Evolutionary conservation across 2,888 invertebrate species (phyloP).

Genomic region (Amphipoea lucens): DNA sequence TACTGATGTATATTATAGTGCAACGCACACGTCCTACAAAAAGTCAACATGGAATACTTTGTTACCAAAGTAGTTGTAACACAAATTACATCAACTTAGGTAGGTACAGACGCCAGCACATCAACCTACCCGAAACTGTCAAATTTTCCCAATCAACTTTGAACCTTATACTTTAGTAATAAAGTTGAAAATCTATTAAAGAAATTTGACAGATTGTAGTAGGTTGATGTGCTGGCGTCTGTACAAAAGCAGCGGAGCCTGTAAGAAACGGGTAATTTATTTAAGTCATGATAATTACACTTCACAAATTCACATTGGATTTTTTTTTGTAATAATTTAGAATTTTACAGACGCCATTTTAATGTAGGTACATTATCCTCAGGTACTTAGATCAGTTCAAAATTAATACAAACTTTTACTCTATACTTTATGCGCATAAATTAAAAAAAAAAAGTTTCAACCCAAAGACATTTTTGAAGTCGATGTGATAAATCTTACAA

Average conservation of each 20-base stretch:
- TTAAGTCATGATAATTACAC: background rate
- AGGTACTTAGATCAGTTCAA: background rate
- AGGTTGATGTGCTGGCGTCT: no score
- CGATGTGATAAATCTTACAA: slow-evolving; percentile 53
- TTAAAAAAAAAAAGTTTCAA: slow-evolving; percentile 49
- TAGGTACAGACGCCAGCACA: background rate
- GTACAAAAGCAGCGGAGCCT: background rate
- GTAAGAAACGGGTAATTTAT: background rate
- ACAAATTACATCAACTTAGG: background rate
- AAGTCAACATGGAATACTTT: no score
- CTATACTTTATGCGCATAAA: slow-evolving; percentile 58
- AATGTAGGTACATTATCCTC: background rate
- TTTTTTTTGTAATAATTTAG: slow-evolving; percentile 5
- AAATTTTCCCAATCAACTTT: no score
- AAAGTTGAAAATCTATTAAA: no score
- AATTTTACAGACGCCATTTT: background rate
- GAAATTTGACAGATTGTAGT: no score
- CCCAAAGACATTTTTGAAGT: slow-evolving; percentile 55
- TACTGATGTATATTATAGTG: no score
- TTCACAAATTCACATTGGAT: background rate
- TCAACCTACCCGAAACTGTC: no score
- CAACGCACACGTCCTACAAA: no score
- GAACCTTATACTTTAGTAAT: no score
- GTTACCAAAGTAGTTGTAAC: background rate
- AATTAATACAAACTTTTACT: slow-evolving; percentile 37